Conservation (phyloP, 2,888 invertebrate genomes). For the Tuberolachnus salignus region DNA sequence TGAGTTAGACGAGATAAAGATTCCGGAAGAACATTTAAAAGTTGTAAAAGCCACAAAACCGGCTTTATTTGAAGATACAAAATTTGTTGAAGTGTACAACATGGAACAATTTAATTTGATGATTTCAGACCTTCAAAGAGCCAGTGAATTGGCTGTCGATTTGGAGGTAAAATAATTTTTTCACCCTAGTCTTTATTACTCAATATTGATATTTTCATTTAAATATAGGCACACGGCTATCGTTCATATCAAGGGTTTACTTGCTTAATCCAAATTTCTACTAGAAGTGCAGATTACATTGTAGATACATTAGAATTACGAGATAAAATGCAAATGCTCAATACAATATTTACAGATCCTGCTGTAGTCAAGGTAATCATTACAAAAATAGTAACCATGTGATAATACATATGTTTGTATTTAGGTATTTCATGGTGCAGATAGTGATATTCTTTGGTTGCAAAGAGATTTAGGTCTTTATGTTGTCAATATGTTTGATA, state of each 20-base stretch:
- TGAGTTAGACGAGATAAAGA: constrained; percentile 78
- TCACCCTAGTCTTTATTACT: not conserved
- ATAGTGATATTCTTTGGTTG: constrained; percentile 87
- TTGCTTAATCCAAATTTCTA: constrained; percentile 94
- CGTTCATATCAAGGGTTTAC: constrained; percentile 92
- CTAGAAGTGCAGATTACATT: constrained; percentile 79
- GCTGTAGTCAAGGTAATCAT: constrained; percentile 79
- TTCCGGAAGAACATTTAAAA: constrained; percentile 66
- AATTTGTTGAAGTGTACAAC: constrained; percentile 73
- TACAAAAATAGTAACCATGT: too few species aligned
- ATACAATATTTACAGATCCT: constrained; percentile 88
- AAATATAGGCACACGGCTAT: constrained; percentile 80
- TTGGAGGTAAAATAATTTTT: constrained; percentile 66
- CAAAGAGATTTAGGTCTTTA: constrained; percentile 95
- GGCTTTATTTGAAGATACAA: constrained; percentile 69
- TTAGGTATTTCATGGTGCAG: constrained; percentile 90
- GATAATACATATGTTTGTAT: constrained; percentile 50
- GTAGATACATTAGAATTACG: constrained; percentile 87
- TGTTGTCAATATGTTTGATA: constrained; percentile 96
- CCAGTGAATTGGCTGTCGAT: constrained; percentile 85
- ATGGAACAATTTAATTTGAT: constrained; percentile 71
- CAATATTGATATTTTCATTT: not conserved
- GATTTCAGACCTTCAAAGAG: constrained; percentile 70
- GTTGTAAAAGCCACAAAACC: constrained; percentile 64
- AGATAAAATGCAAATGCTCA: constrained; percentile 79